phyloP scores from a whole-genome alignment of 2,113 vertebrate species.

The Anhinga anhinga region DNA sequence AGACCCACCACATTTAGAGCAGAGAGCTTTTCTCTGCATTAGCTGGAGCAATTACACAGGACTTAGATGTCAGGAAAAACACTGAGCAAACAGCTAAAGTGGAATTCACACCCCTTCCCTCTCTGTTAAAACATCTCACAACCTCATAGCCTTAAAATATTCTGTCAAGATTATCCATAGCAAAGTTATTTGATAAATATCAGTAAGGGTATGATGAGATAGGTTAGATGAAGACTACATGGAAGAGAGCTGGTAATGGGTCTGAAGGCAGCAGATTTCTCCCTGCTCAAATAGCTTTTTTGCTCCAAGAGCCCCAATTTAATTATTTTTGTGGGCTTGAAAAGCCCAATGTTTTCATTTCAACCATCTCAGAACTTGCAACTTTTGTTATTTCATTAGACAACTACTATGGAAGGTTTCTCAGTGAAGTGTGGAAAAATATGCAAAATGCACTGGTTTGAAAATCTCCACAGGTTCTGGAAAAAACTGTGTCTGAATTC shows the following conservation, averaged over 20 bases:
- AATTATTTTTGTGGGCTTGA: neutral
- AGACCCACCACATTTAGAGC: neutral
- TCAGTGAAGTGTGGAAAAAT: neutral
- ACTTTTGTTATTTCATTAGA: neutral
- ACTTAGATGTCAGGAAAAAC: neutral
- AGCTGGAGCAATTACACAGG: neutral
- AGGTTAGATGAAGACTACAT: neutral
- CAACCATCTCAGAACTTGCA: neutral
- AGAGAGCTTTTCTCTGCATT: conserved; percentile 23
- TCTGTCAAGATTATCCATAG: neutral
- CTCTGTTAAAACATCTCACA: neutral
- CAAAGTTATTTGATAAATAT: neutral
- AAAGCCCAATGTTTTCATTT: neutral
- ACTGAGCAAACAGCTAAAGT: neutral
- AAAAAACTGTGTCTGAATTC: neutral
- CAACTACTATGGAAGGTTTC: neutral
- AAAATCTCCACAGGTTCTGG: neutral
- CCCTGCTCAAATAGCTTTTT: neutral
- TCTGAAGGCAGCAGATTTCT: neutral
- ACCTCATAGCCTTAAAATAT: neutral
- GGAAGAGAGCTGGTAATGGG: neutral
- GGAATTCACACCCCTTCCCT: neutral
- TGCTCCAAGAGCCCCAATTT: neutral
- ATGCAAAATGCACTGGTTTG: neutral
- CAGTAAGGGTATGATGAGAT: neutral